Evolutionary conservation across 2,113 vertebrate species (phyloP).

Genomic region (Heterotis niloticus): DNA sequence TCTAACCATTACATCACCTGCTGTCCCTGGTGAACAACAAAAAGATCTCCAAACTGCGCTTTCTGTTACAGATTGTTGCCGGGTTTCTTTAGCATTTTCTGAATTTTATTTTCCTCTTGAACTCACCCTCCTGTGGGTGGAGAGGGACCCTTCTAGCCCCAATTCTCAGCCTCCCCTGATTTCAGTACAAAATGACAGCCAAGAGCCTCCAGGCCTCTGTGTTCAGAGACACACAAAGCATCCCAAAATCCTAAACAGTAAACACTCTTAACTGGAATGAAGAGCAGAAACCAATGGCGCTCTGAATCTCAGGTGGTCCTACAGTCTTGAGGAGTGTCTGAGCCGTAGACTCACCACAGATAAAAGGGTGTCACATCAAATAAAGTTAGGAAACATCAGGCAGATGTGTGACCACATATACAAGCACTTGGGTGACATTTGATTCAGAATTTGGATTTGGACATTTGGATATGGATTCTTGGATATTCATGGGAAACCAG

Average conservation of each 20-base stretch:
- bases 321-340: too few relatives aligned
- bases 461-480: too few relatives aligned
- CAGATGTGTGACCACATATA: too few relatives aligned
- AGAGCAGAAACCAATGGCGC: not conserved
- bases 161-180: not conserved
- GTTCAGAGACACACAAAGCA: not conserved
- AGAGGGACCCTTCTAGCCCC: not conserved
- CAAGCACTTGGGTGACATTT: too few relatives aligned
- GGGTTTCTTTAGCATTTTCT: constrained; percentile 22
- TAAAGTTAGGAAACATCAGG: too few relatives aligned
- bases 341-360: too few relatives aligned
- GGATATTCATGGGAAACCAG: not conserved
- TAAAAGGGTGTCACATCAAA: too few relatives aligned
- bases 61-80: constrained; percentile 6
- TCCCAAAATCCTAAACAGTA: not conserved
- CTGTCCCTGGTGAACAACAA: too few relatives aligned
- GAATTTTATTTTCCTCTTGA: not conserved
- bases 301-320: not conserved
- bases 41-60: too few relatives aligned
- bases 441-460: too few relatives aligned
- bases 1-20: too few relatives aligned
- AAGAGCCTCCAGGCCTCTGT: not conserved
- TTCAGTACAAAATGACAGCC: not conserved
- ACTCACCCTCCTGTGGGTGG: not conserved
- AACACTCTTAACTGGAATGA: not conserved